Base-by-base conservation (phyloP, 2,113 vertebrate genomes). In the Mungos mungo region DNA sequence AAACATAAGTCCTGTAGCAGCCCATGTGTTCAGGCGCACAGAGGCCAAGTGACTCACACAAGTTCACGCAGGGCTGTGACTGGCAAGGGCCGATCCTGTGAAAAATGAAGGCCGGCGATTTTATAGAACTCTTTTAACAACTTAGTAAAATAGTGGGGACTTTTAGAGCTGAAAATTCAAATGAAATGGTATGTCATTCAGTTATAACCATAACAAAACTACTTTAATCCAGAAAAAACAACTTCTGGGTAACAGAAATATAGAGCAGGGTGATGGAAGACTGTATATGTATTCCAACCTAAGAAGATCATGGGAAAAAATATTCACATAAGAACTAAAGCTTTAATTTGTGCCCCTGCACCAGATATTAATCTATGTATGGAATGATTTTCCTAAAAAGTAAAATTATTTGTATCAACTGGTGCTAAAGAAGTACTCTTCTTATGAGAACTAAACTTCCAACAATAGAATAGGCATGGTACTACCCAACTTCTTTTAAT, bases 361-460 rank as follows among this genome's bases (percentile, higher is more conserved):
- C 93, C 85, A 95, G 80, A 85, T 72, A 82, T 31, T n/a, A 85
- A 90, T 52, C 57, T 29, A 72, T 35, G 38, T 82, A 41, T 38
- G 82, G 85, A 97, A 88, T 93, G 91, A 81, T 74, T 74, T 86
- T 83, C 38, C 38, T 81, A 93, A 60, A 79, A 96, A 41, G 45
- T 68, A 90, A 90, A 95, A 79, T 13, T 50, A 54, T n/a, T 76
- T 82, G 90, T 94, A 69, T 31, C 60, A 90, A 60, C 33, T 57
- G 60, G 25, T 69, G 23, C 31, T 94, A 33, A 92, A 87, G 66
- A 83, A 60, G 25, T 31, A 10, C 0, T 77, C 33, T 79, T 88
- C 35, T 74, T 90, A 9, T 79, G 8, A 11, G 33, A 81, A 60
- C 65, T 65, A 52, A 90, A 47, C 29, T 68, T 16, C 52, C 18